Evolutionary conservation across 2,888 invertebrate species (phyloP), one percentile per base, ranked within the genome.

Genomic region (Aphidius colemani): DNA sequence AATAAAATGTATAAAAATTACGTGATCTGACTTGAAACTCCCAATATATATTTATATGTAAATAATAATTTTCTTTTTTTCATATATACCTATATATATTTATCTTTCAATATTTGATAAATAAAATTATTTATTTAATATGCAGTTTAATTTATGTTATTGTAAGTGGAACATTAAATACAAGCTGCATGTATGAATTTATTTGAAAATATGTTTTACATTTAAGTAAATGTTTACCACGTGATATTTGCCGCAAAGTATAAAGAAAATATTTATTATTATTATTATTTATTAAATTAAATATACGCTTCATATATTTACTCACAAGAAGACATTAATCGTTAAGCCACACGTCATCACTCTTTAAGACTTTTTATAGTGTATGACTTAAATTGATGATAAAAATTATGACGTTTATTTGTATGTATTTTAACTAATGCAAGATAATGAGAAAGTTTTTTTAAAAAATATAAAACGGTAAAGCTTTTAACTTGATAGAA

Each of bases 291-390:
- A 59, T 63, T 6, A 53, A 59, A 59, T 63, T 59, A 63, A 63
- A 55, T 53, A 48, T 59, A 59, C 48, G 55, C 48, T 45, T 61
- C 49, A 43, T 55, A 59, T 64, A 64, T 59, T 64, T 64, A 49
- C 46, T 59, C 55, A 18, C 11, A 44, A 64, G 5, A 30, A 30
- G 64, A 64, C 59, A 64, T 64, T 64, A 64, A 64, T 64, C 59
- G 56, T 56, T 59, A 18, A 39, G n/a, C 13, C 49, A 43, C 59
- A 64, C 64, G 64, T 64, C 64, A 64, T 55, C 64, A 50, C 59
- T 18, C 18, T 7, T 7, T 9, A 5, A 41, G 55, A 56, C 55
- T 60, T 59, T 55, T 41, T 53, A 59, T n/a, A 11, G 44, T 11
- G 44, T 13, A 43, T 55, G 44, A 44, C 55, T 43, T 13, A 43